Evolutionary conservation across 2,888 invertebrate genomes (phyloP).

Genomic region (Alloplasta piceator): DNA sequence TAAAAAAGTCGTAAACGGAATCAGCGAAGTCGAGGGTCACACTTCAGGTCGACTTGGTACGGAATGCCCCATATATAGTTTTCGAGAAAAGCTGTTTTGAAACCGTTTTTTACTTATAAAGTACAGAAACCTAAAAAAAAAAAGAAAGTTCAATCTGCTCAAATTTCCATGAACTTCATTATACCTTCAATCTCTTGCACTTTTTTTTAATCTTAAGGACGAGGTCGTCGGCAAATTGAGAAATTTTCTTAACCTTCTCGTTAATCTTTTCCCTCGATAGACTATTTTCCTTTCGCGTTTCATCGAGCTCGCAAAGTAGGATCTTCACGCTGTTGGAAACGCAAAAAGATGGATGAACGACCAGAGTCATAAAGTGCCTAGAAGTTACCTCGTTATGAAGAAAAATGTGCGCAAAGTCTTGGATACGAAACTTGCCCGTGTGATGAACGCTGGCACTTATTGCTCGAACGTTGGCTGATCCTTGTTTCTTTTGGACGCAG

Average conservation of each 20-base stretch:
- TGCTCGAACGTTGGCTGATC: constrained; percentile 45
- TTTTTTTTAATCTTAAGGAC: constrained; percentile 11
- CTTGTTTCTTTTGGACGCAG: constrained; percentile 12
- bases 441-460: constrained; percentile 66
- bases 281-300: constrained; percentile 4
- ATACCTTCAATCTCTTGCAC: constrained; percentile 53
- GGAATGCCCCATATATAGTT: too few species aligned
- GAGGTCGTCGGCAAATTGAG: constrained; percentile 20
- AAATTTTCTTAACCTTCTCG: constrained; percentile 28
- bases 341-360: constrained; percentile 2
- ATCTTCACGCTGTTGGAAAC: constrained; percentile 24
- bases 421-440: constrained; percentile 51
- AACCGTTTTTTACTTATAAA: too few species aligned
- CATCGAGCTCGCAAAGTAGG: constrained; percentile 27
- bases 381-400: not conserved
- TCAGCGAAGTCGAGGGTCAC: too few species aligned
- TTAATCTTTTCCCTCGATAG: constrained; percentile 14
- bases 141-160: too few species aligned
- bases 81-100: too few species aligned
- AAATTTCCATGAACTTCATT: too few species aligned
- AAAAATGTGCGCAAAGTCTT: not conserved
- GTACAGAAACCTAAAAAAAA: too few species aligned
- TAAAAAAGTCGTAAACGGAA: too few species aligned
- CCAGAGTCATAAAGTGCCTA: constrained; percentile 46
- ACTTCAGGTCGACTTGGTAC: too few species aligned